Percentiles rank a stretch among this genome's conserved stretches.
phyloP scores from a whole-genome alignment of 2,797 vertebrate species.

The Alcedo atthis region DNA sequence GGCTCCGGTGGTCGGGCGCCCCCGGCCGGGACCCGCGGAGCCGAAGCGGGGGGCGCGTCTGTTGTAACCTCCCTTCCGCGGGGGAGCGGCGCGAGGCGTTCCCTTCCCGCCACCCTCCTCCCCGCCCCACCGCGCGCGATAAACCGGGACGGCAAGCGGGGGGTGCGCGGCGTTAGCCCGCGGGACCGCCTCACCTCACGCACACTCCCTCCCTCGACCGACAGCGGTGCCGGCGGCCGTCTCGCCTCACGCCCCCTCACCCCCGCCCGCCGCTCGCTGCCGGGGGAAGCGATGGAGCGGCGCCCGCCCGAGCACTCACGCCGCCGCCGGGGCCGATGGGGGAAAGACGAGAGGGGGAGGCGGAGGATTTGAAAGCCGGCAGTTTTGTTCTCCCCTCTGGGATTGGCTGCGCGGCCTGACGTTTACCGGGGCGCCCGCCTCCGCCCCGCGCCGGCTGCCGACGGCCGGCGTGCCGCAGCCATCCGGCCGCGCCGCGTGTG shows the following conservation, averaged over 20 bases:
- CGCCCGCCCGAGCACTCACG: not conserved
- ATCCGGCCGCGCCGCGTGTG: too few relatives aligned
- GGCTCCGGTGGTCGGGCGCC: not conserved
- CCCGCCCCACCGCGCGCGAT: not conserved
- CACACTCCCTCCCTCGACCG: not conserved
- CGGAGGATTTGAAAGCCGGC: slow-evolving; percentile 81
- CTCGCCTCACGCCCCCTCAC: not conserved
- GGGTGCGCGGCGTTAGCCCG: too few relatives aligned
- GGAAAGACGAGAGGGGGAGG: slow-evolving; percentile 45
- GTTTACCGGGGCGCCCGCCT: not conserved
- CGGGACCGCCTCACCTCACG: not conserved
- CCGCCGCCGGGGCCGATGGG: slow-evolving; percentile 59
- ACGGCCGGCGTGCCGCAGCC: not conserved
- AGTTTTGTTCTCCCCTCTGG: slow-evolving; percentile 68
- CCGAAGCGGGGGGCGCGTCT: not conserved
- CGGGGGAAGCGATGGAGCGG: not conserved
- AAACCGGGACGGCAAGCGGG: not conserved
- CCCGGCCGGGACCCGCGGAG: not conserved
- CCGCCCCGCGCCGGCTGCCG: not conserved
- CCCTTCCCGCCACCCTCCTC: not conserved
- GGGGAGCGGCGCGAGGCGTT: not conserved
- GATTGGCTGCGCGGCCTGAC: slow-evolving; percentile 59
- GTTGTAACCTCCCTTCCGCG: not conserved
- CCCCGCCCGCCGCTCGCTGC: not conserved
- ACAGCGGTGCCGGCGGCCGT: not conserved